Evolutionary conservation across 2,113 vertebrate species (phyloP).

Genomic region (Neotragus moschatus): DNA sequence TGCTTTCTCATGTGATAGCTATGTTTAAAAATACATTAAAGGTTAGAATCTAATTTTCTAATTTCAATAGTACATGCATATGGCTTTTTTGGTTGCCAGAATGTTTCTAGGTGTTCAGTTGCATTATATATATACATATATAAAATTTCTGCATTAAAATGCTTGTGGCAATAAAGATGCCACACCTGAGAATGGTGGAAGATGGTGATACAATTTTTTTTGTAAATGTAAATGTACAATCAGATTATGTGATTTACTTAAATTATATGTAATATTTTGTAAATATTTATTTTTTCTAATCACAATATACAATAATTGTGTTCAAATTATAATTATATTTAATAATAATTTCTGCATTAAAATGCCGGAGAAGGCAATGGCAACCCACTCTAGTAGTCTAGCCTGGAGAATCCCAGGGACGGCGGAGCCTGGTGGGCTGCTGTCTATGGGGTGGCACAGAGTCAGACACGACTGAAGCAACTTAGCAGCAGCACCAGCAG

Average conservation of each 20-base stretch:
- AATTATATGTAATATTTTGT: not conserved
- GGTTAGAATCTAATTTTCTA: constrained; percentile 49
- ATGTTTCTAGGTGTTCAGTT: not conserved
- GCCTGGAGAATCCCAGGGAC: too few species aligned
- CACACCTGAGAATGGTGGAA: not conserved
- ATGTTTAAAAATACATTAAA: constrained; percentile 45
- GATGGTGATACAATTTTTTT: not conserved
- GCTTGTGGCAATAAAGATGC: not conserved
- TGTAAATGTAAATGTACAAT: not conserved
- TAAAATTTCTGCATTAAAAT: not conserved
- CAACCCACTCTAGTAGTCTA: too few species aligned
- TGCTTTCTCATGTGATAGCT: constrained; percentile 38
- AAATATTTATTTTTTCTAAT: not conserved
- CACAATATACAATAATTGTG: too few species aligned
- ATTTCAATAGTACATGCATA: not conserved
- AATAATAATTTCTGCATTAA: not conserved
- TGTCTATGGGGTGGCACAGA: rapidly evolving
- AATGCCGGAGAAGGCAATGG: not conserved
- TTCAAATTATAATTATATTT: not conserved
- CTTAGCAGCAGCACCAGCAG: not conserved
- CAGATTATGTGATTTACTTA: not conserved
- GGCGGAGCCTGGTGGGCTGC: too few species aligned
- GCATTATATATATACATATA: not conserved
- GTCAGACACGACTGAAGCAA: too few species aligned
- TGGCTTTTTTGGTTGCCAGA: not conserved